Percentiles rank a stretch among this genome's conserved stretches.
Conservation (phyloP, 2,113 vertebrate species). For the Menidia beryllina region DNA sequence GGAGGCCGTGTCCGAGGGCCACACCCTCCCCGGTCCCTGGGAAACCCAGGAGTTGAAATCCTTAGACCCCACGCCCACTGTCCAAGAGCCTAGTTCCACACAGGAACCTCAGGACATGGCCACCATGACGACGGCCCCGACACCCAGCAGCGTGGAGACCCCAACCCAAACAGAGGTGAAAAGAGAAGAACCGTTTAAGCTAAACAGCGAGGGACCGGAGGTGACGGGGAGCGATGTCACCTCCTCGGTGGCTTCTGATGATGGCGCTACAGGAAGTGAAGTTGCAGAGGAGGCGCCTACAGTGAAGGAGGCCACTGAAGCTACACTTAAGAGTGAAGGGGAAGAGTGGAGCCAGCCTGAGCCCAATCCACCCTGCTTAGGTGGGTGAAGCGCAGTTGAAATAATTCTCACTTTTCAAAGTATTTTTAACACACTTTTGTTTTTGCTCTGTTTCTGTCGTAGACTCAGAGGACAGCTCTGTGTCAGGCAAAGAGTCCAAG, state of each 20-base stretch:
- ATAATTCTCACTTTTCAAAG: not conserved
- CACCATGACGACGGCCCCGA: not conserved
- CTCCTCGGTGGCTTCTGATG: constrained; percentile 54
- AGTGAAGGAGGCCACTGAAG: constrained; percentile 80
- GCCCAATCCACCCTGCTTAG: constrained; percentile 76
- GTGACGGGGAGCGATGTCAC: constrained; percentile 49
- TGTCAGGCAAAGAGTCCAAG: constrained; percentile 92
- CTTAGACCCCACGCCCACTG: constrained; percentile 48
- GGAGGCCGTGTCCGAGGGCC: constrained; percentile 89
- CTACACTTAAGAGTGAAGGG: constrained; percentile 78
- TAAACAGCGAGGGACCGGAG: constrained; percentile 49
- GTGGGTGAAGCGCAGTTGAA: constrained; percentile 35
- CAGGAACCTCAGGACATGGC: constrained; percentile 47
- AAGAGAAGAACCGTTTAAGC: constrained; percentile 59
- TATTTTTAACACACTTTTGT: not conserved
- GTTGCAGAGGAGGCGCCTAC: constrained; percentile 80
- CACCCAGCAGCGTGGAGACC: constrained; percentile 30
- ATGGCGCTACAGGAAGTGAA: constrained; percentile 54
- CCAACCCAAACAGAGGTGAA: constrained; percentile 55
- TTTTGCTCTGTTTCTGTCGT: constrained; percentile 63
- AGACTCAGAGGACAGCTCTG: constrained; percentile 93
- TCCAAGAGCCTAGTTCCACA: constrained; percentile 35
- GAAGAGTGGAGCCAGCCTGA: constrained; percentile 83
- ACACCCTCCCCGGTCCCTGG: constrained; percentile 93
- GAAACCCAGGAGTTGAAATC: constrained; percentile 82